A percentile compares a stretch with the other conserved stretches of the same genome.
phyloP scores from a whole-genome alignment of 2,113 vertebrate species.

The Neodontobutis hainanensis region DNA sequence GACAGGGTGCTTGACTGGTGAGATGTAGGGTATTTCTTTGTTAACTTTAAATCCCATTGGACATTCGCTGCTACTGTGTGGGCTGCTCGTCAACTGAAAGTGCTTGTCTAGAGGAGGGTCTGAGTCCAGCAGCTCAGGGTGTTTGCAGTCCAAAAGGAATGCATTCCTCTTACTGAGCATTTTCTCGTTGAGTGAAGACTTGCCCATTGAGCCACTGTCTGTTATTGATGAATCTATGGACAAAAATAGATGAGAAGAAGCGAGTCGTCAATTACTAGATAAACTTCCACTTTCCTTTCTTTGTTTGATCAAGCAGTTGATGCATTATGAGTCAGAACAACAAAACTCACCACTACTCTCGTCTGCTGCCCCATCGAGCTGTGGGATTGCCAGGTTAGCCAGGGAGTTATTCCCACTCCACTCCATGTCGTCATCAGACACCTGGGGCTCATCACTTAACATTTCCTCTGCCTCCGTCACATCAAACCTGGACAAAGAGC shows the following conservation, averaged over 20 bases:
- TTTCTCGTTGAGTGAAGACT: constrained; percentile 91
- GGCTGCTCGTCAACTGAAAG: constrained; percentile 82
- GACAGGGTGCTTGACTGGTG: constrained; percentile 86
- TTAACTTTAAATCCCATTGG: constrained; percentile 85
- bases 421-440: constrained; percentile 94
- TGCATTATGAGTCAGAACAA: not conserved
- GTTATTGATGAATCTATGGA: constrained; percentile 91
- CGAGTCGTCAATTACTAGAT: not conserved
- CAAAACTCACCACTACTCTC: constrained; percentile 90
- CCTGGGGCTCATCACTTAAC: constrained; percentile 87
- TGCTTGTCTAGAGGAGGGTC: constrained; percentile 87
- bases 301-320: no score
- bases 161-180: constrained; percentile 87
- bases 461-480: constrained; percentile 81
- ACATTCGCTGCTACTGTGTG: constrained; percentile 84
- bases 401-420: constrained; percentile 87
- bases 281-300: no score
- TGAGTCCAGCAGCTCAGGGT: constrained; percentile 88
- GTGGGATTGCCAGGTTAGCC: constrained; percentile 91
- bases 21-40: constrained; percentile 89
- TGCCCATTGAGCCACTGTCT: constrained; percentile 90
- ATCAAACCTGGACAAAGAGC: constrained; percentile 68
- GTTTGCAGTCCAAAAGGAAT: constrained; percentile 90
- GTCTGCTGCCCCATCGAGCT: constrained; percentile 96
- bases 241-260: constrained; percentile 6